These are phyloP conservation scores for Rhinogobius similis DNA, from an alignment of 2,113 vertebrate species.

Conservation along the genomic window DNA sequence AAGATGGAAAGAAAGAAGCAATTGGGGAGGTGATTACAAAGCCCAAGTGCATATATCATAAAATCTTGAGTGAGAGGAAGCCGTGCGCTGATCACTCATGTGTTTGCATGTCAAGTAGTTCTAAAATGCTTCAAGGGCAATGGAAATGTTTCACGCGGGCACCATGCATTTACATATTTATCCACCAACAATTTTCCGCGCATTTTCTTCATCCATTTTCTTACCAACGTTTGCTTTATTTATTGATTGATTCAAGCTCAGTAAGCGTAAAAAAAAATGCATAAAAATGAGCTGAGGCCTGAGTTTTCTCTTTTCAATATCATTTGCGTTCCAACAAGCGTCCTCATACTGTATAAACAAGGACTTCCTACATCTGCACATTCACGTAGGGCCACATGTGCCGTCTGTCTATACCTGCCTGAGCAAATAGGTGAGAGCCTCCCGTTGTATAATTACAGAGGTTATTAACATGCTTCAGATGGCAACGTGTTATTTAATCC, in stretches of 20 bases:
- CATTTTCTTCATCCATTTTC: slow-evolving; percentile 9
- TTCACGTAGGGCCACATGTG: slow-evolving; percentile 27
- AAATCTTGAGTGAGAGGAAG: slow-evolving; percentile 49
- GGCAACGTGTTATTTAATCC: slow-evolving; percentile 4
- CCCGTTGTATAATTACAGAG: not conserved
- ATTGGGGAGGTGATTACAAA: not conserved
- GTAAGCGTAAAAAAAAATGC: slow-evolving; percentile 41
- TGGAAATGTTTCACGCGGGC: slow-evolving; percentile 47
- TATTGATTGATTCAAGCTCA: slow-evolving; percentile 61
- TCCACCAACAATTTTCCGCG: slow-evolving; percentile 51
- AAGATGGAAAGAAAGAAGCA: no score
- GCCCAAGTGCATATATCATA: slow-evolving; percentile 18
- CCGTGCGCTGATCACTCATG: slow-evolving; percentile 60
- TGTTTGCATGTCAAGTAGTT: slow-evolving; percentile 67
- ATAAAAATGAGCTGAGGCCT: slow-evolving; percentile 62
- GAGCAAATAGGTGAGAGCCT: slow-evolving; percentile 8
- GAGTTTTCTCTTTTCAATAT: slow-evolving; percentile 69
- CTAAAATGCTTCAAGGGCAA: slow-evolving; percentile 54
- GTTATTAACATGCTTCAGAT: slow-evolving; percentile 14
- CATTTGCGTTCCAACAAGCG: slow-evolving; percentile 68
- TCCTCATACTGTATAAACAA: slow-evolving; percentile 19
- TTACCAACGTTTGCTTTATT: slow-evolving; percentile 45
- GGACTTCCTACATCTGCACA: slow-evolving; percentile 50
- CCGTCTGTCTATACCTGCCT: slow-evolving; percentile 6
- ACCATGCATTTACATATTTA: slow-evolving; percentile 67